Base-by-base conservation (phyloP, 2,113 vertebrate genomes). In the rat (Rattus norvegicus) region DNA sequence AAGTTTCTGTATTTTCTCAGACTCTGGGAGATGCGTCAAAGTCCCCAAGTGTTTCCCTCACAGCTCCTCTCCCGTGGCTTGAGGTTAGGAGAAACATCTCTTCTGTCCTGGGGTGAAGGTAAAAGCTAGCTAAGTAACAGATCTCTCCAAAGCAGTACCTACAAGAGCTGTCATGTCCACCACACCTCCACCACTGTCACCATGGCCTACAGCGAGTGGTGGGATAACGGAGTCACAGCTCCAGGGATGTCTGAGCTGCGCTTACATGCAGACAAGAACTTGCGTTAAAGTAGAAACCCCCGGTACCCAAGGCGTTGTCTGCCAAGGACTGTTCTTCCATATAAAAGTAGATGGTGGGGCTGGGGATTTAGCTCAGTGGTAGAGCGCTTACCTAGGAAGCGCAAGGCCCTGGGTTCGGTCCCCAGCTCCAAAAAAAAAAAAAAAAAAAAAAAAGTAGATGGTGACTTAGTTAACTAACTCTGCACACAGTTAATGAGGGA, bases 131-230 rank as follows among this genome's bases (percentile, higher is more conserved):
- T 75, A 76, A 63, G 30, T 63, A 79, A 90, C 75, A 84, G 47
- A 13, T 69, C 76, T 75, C 87, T 93, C 65, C 56, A 92, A 80
- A 97, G 80, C 43, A 84, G 17, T 81, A 67, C 4, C 73, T 83
- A 26, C 47, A 0, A 26, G 59, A 87, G 28, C 86, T 33, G 52
- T 49, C 73, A 39, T 22, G 39, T 6, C 61, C 49, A 24, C 30
- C 36, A 10, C 28, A 17, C 49, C 7, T 0, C 52, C 54, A 14
- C 79, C 26, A 65, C 16, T 39, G 36, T 33, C 43, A 33, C n/a
- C n/a, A 11, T 36, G 39, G 12, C 20, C 67, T 75, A 54, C 85
- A 24, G 33, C 28, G 28, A 93, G 33, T 22, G 93, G 81, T 67
- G 20, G 85, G 17, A 96, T 36, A 56, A 36, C 9, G 7, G 91